A percentile compares a stretch with the other conserved stretches of the same genome.
These are phyloP conservation scores for Manduca sexta DNA, from an alignment of 1,140 invertebrate genomes.

Conservation along the genomic window DNA sequence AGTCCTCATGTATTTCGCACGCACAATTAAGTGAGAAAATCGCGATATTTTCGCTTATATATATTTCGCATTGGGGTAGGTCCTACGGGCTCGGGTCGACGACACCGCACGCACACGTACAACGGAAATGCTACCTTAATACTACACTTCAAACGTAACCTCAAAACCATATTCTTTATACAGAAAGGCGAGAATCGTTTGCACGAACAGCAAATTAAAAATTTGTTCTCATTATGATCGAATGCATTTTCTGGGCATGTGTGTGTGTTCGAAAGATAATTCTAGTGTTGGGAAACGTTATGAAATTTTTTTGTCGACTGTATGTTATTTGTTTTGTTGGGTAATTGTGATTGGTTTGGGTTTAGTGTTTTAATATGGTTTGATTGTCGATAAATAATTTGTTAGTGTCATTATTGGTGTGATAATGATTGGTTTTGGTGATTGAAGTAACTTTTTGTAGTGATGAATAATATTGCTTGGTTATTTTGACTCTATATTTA, in stretches of 20 bases:
- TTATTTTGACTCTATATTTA: too few relatives aligned
- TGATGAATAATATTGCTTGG: too few relatives aligned
- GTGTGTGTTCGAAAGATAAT: constrained; percentile 42
- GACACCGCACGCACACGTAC: constrained; percentile 36
- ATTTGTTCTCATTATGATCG: constrained; percentile 34
- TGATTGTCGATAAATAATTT: too few relatives aligned
- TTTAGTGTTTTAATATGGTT: too few relatives aligned
- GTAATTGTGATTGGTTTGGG: too few relatives aligned
- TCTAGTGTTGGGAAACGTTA: constrained; percentile 52
- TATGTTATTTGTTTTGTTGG: too few relatives aligned
- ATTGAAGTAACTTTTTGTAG: too few relatives aligned
- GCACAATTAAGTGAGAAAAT: not conserved
- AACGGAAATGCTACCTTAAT: constrained; percentile 3
- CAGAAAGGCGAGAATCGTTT: constrained; percentile 22
- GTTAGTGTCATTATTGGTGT: too few relatives aligned
- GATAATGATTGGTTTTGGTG: too few relatives aligned
- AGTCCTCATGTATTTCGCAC: too few relatives aligned
- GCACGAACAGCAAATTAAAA: constrained; percentile 12
- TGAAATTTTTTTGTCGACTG: constrained; percentile 34
- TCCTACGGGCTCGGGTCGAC: constrained; percentile 56
- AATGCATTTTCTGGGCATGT: constrained; percentile 35
- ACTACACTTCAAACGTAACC: constrained; percentile 5
- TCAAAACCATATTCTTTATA: constrained; percentile 6
- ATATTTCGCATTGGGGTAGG: constrained; percentile 67
- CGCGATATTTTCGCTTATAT: constrained; percentile 15